Base-by-base conservation (phyloP, 2,113 vertebrate species). In the Rhynchopsitta pachyrhyncha region DNA sequence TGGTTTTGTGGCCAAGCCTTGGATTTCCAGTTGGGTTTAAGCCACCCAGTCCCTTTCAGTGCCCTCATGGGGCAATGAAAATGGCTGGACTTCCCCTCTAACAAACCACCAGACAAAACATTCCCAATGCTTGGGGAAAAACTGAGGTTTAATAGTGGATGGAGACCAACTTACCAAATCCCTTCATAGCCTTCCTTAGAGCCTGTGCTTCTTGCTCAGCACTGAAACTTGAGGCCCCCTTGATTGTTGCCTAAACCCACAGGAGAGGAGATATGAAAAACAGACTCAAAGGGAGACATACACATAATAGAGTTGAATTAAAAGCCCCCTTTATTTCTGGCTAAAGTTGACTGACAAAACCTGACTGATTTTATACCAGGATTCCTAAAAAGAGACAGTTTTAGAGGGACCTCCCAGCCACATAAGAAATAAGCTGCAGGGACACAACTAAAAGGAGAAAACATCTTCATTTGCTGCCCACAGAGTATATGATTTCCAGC, bases 141-240 rank as follows among this genome's bases (percentile, higher is more conserved):
- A 25, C 31, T 53, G 19, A 74, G 31, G 18, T 47, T 41, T 35
- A 60, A 39, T 18, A n/a, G 11, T 12, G 27, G 33, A 66, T n/a
- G 47, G 50, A 77, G 7, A 37, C 9, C 17, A 67, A 92, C 99
- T 99, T 92, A 99, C 99, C 99, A 2, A 98, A 29, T 67, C 99
- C 99, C 94, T 99, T 99, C 99, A 99, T 99, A 88, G 99, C 99
- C 73, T 94, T 98, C 92, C 98, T 97, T 29, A 99, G 98, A 18
- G 83, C 97, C 81, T 99, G 97, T 46, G 96, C 98, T 92, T 99
- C 99, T 7, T 98, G 97, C 1, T 98, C 96, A 8, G 99, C 88
- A 6, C 94, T 98, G 94, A 99, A 99, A 31, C 96, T 96, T 2
- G 98, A 42, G 2, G 98, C 97, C 20, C 98, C 98, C 31, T 98